Evolutionary conservation across 2,888 invertebrate species (phyloP).

Genomic region (Leptura quadrifasciata): DNA sequence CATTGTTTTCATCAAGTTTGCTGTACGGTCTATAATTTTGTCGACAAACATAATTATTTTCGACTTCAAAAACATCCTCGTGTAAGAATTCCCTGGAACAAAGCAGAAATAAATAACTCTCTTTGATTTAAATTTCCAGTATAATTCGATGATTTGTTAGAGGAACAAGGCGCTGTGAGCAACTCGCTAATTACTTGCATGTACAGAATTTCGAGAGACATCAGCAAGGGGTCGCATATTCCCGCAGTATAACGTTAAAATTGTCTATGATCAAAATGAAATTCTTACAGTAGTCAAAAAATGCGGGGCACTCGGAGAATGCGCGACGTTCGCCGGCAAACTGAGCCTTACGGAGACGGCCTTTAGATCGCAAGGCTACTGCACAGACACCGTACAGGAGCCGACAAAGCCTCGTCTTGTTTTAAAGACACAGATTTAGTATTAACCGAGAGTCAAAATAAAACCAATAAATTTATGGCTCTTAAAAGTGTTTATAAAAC

Average conservation of each 20-base stretch:
- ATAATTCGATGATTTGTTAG: conserved; percentile 37
- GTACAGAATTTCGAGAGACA: conserved; percentile 43
- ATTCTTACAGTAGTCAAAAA: conserved; percentile 74
- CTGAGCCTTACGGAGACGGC: conserved; percentile 60
- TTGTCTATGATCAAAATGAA: conserved; percentile 68
- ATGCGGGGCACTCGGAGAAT: conserved; percentile 68
- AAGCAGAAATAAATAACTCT: conserved; percentile 26
- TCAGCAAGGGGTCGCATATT: conserved; percentile 20
- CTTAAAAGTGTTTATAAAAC: conserved; percentile 73
- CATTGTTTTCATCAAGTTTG: not conserved
- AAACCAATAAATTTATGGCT: conserved; percentile 72
- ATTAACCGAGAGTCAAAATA: conserved; percentile 71
- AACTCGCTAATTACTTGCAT: conserved; percentile 45
- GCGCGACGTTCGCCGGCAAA: conserved; percentile 60
- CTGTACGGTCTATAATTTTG: conserved; percentile 8
- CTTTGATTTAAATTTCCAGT: conserved; percentile 32
- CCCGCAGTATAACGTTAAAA: conserved; percentile 56
- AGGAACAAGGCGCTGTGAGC: conserved; percentile 29
- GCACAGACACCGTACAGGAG: conserved; percentile 60
- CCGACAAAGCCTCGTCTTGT: conserved; percentile 71
- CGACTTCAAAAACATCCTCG: conserved; percentile 5
- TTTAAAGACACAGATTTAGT: conserved; percentile 73
- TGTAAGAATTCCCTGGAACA: conserved; percentile 9
- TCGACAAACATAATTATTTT: conserved; percentile 17
- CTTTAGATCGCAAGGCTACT: conserved; percentile 52